Base-by-base conservation (phyloP, 1,140 invertebrate genomes). In the Drosophila sucinea region DNA sequence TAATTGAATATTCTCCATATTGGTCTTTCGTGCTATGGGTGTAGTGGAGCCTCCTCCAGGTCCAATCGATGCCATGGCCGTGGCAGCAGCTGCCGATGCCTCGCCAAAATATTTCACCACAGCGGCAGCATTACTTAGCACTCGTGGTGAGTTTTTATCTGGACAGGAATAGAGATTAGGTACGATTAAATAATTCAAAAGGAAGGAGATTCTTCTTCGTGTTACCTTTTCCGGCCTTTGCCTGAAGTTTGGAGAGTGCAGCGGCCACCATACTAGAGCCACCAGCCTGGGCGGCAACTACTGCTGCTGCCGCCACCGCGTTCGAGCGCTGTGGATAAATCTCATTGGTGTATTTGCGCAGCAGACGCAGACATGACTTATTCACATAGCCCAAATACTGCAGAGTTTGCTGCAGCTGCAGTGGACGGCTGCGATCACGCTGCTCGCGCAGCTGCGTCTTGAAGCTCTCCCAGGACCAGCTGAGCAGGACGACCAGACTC, bases 301-400 rank as follows among this genome's bases (percentile, higher is more conserved):
- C 44, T 25, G 69, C 32, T 11, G 60, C 57, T 7, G 72, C 35
- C 0, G 72, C 41, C 32, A 29, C 11, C 44, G 57, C 17, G 1
- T 60, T 57, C 0, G 74, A 40, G 4, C 79, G 70, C 54, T 96
- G 96, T 0, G 97, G 97, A 92, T 98, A 98, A 30, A 98, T 96
- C 92, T 98, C 97, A 91, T 96, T 97, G 25, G 96, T 96, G 77
- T 97, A 98, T 7, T 95, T 97, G 74, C 95, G 94, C 4, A 98
- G 92, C 7, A 98, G 93, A 55, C 97, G 93, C 54, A 98, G 93
- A 91, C 95, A 96, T 5, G 97, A 95, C 90, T 95, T 94, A 81
- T 96, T 96, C 33, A 98, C 96, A 90, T 97, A 98, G 30, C 97
- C 96, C n/a, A 98, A 93, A 86, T 96, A 94, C 89, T 98, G 96